phyloP scores from a whole-genome alignment of 2,888 invertebrate genomes.

The Crocallis elinguaria region DNA sequence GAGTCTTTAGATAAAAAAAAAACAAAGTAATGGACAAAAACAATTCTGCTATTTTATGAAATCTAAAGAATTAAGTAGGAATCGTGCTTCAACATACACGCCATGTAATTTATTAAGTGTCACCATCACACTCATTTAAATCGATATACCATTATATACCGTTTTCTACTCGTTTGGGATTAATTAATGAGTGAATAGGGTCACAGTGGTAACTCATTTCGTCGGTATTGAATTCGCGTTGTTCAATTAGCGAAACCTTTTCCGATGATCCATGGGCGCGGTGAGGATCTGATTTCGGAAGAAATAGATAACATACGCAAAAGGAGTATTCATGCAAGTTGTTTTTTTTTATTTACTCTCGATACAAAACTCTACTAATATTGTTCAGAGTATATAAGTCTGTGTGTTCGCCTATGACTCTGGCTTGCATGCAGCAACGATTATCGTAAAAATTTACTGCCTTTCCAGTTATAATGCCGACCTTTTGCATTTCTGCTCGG shows the following conservation, averaged over 20 bases:
- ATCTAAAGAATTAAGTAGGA: no score
- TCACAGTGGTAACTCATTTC: slow-evolving; percentile 67
- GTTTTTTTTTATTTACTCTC: no score
- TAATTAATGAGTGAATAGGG: slow-evolving; percentile 79
- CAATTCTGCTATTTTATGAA: no score
- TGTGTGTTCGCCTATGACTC: slow-evolving; percentile 28
- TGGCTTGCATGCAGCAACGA: slow-evolving; percentile 53
- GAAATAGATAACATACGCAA: no score
- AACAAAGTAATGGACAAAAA: no score
- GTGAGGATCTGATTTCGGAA: background rate
- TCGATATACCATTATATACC: slow-evolving; percentile 74
- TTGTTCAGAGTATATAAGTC: slow-evolving; percentile 52
- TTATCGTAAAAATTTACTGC: slow-evolving; percentile 73
- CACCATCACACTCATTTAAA: slow-evolving; percentile 21
- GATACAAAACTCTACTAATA: slow-evolving; percentile 37
- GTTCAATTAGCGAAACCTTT: slow-evolving; percentile 56
- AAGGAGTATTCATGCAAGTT: no score
- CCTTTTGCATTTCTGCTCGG: slow-evolving; percentile 27
- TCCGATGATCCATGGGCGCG: slow-evolving; percentile 39
- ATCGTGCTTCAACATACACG: no score
- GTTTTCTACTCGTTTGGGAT: slow-evolving; percentile 68
- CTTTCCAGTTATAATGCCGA: slow-evolving; percentile 53
- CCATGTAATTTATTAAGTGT: no score
- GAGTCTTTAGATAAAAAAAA: no score
- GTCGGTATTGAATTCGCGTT: slow-evolving; percentile 65